Evolutionary conservation across 2,888 invertebrate species (phyloP).

Genomic region (Drosophila meridionalis): DNA sequence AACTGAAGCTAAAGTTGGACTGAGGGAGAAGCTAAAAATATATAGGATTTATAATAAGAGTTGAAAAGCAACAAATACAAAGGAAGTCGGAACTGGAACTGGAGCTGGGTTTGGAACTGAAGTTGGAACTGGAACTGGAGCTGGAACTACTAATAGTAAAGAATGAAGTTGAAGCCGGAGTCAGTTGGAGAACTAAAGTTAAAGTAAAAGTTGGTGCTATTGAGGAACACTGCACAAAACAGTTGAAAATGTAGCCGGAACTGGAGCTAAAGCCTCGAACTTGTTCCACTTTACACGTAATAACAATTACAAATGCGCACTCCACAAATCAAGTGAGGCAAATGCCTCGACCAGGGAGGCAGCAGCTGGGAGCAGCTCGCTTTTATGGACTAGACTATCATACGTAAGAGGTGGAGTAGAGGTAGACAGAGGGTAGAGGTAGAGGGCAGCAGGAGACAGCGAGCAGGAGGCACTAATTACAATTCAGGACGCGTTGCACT

Average conservation of each 20-base stretch:
- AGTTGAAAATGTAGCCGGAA: neutral
- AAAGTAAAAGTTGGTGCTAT: conserved; percentile 1
- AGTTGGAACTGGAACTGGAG: neutral
- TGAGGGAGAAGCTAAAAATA: no score
- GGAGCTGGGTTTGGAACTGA: neutral
- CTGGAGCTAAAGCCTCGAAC: conserved; percentile 14
- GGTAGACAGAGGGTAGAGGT: neutral
- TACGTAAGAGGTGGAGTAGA: conserved; percentile 8
- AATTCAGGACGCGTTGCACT: conserved; percentile 81
- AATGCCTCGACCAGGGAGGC: conserved; percentile 18
- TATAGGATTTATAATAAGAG: neutral
- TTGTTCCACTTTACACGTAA: conserved; percentile 66
- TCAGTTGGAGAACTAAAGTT: neutral
- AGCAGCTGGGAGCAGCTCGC: conserved; percentile 8
- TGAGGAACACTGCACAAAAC: neutral
- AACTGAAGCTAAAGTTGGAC: no score
- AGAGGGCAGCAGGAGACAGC: neutral
- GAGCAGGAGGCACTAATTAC: conserved; percentile 69
- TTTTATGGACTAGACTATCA: conserved; percentile 26
- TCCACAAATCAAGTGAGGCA: conserved; percentile 73
- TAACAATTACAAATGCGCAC: conserved; percentile 76
- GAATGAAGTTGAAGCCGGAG: neutral
- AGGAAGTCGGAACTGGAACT: neutral
- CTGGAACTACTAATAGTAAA: neutral
- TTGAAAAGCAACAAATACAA: neutral